Evolutionary conservation across 2,888 invertebrate species (phyloP), one percentile per base, ranked within the genome.

Genomic region (Aleiodes testaceus): DNA sequence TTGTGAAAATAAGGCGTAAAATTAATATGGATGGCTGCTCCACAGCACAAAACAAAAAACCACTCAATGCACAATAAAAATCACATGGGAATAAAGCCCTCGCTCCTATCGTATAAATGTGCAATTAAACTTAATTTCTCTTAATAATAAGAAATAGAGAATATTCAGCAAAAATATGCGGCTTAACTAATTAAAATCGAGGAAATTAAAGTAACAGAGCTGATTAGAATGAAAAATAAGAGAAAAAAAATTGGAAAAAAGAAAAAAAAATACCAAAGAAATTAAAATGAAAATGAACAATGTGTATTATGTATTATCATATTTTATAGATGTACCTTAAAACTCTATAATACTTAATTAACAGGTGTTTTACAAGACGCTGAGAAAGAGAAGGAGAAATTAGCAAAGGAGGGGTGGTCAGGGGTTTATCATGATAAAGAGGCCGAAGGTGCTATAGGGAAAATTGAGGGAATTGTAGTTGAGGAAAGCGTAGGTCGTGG

Each of bases 351-450:
- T 86, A 86, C 82, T 87, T 87, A 85, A 87, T 87, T 87, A 86
- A 87, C 87, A 87, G 87, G 87, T 87, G 80, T 87, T 82, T 86
- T 86, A 84, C 85, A 86, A 85, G 87, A 87, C 80, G 87, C 87
- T 78, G 87, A 86, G 85, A 87, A 85, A 87, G 85, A 86, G 85
- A 87, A 85, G 86, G 84, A 83, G 85, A 85, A 85, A 83, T 87
- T 87, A 86, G 84, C 84, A 83, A 86, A 81, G 85, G 85, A 87
- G 83, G 87, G 87, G 87, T 87, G 85, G 87, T 87, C 86, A 85
- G 87, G 86, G 86, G 86, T 86, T 84, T 81, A 79, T 36, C 36
- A 36, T 85, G 84, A 85, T 84, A 82, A 81, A 81, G 85, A 86
- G 85, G 85, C 82, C 66, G 80, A 78, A 81, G 82, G 84, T 85